Evolutionary conservation across 2,113 vertebrate genomes (phyloP).

Genomic region (Pipra filicauda): DNA sequence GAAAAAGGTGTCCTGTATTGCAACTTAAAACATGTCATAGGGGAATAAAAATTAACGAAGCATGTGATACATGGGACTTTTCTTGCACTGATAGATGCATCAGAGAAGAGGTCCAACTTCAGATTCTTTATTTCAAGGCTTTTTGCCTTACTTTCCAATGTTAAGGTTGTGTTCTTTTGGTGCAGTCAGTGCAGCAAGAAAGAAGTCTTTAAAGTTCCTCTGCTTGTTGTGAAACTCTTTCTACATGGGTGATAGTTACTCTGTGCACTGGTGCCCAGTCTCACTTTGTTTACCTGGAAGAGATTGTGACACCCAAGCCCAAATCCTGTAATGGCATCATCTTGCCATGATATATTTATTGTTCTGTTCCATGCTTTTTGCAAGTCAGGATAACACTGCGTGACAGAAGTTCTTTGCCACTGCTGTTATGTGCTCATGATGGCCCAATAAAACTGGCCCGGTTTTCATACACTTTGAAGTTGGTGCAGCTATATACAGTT

Average conservation of each 20-base stretch:
- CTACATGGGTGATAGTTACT: rapidly evolving
- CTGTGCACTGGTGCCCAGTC: not conserved
- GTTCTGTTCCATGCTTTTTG: not conserved
- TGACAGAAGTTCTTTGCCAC: not conserved
- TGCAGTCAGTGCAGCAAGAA: not conserved
- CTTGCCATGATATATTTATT: not conserved
- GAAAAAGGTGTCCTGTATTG: not conserved
- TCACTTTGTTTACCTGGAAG: not conserved
- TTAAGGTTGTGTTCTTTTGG: not conserved
- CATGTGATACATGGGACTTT: not conserved
- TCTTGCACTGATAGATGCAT: not conserved
- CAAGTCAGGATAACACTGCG: not conserved
- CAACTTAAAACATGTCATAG: not conserved
- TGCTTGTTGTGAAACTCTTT: not conserved
- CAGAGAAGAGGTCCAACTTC: not conserved
- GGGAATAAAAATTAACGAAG: not conserved
- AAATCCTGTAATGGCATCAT: not conserved
- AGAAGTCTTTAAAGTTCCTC: not conserved
- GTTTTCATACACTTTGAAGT: not conserved
- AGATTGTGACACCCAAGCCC: not conserved
- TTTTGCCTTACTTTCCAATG: not conserved
- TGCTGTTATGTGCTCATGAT: not conserved
- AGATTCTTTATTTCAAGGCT: not conserved
- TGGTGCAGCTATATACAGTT: not conserved
- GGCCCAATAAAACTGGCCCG: not conserved